A percentile compares a stretch with the other conserved stretches of the same genome.
These are phyloP conservation scores for Heliangelus exortis DNA, from an alignment of 2,797 vertebrate genomes.

Conservation along the genomic window DNA sequence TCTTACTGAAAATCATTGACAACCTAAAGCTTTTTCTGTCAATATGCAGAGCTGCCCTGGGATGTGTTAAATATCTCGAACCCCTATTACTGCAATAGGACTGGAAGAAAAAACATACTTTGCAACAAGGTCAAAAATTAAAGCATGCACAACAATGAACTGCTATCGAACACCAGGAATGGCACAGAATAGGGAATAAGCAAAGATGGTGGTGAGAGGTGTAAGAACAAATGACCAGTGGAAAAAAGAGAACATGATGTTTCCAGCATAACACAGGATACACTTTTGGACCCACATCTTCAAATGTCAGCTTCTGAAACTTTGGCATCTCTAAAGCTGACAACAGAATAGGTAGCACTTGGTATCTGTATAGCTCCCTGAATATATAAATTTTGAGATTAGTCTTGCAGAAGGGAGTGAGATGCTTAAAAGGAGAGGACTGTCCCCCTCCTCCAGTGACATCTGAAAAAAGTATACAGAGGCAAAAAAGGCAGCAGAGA, in stretches of 20 bases:
- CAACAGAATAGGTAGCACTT: neutral
- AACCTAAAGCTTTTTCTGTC: neutral
- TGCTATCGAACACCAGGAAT: neutral
- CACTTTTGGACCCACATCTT: neutral
- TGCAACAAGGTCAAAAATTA: neutral
- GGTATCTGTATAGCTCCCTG: neutral
- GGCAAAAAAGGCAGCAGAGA: neutral
- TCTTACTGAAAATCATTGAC: constrained; percentile 21
- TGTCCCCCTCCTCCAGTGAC: neutral
- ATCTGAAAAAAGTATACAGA: neutral
- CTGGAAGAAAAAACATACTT: neutral
- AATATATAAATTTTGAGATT: neutral
- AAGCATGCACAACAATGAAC: neutral
- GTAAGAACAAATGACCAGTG: neutral
- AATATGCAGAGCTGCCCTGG: neutral
- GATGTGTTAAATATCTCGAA: neutral
- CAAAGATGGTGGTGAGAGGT: neutral
- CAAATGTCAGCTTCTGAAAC: neutral
- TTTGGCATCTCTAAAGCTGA: neutral
- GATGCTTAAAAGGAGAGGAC: neutral
- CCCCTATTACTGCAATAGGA: neutral
- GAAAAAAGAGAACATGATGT: neutral
- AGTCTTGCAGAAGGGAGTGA: neutral
- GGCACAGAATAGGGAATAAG: neutral
- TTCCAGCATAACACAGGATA: neutral